Evolutionary conservation across 1,140 invertebrate species (phyloP).

Genomic region (Acromyrmex charruanus): DNA sequence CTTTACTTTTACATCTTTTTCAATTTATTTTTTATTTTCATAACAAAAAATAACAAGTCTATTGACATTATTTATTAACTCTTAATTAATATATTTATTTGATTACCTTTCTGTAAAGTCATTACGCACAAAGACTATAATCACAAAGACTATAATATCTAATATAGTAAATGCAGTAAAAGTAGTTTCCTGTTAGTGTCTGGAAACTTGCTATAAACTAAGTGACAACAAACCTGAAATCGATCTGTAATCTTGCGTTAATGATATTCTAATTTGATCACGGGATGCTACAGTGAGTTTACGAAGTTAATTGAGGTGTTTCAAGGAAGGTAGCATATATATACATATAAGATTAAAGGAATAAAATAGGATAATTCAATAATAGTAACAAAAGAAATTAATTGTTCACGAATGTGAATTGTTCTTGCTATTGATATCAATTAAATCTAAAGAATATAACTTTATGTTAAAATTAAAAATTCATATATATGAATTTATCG

Average conservation of each 20-base stretch:
- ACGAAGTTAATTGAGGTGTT: slow-evolving; percentile 54
- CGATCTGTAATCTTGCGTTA: slow-evolving; percentile 64
- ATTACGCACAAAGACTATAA: not conserved
- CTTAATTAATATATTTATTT: not conserved
- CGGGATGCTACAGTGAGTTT: slow-evolving; percentile 42
- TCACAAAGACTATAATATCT: slow-evolving; percentile 16
- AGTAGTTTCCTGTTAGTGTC: slow-evolving; percentile 50
- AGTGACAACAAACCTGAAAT: slow-evolving; percentile 59
- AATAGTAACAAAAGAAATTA: slow-evolving; percentile 36
- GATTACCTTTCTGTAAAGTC: not conserved
- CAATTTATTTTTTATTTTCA: not conserved
- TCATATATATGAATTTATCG: no score
- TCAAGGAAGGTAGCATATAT: slow-evolving; percentile 34
- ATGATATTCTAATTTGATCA: slow-evolving; percentile 59
- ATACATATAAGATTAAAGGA: slow-evolving; percentile 12
- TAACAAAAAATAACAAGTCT: not conserved
- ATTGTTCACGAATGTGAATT: not conserved
- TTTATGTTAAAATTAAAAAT: not conserved
- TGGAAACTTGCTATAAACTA: slow-evolving; percentile 59
- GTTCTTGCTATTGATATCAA: not conserved
- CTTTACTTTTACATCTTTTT: not conserved
- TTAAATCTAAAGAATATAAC: not conserved
- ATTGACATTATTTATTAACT: not conserved
- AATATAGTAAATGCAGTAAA: slow-evolving; percentile 47
- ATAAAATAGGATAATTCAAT: slow-evolving; percentile 57